phyloP scores from a whole-genome alignment of 2,888 invertebrate species.

The Rotaria sp. region DNA sequence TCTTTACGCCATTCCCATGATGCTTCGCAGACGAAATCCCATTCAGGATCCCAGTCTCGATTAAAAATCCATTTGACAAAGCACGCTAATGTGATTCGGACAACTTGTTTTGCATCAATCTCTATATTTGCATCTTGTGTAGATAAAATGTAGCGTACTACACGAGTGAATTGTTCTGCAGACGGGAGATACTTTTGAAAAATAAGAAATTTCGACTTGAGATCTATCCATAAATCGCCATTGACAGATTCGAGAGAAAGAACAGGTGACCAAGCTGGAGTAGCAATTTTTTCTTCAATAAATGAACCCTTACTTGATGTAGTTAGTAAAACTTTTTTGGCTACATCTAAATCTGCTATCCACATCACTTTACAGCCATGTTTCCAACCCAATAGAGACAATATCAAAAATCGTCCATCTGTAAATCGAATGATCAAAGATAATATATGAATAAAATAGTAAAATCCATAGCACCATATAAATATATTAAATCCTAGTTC shows the following conservation, averaged over 20 bases:
- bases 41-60: neutral
- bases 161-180: neutral
- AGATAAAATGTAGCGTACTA: neutral
- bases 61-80: neutral
- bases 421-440: neutral
- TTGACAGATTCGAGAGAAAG: constrained; percentile 30
- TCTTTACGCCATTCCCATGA: constrained; percentile 32
- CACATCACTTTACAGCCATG: neutral
- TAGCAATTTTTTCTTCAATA: constrained; percentile 26
- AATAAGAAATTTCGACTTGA: constrained; percentile 31
- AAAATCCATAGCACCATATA: neutral
- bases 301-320: constrained; percentile 11
- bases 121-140: neutral
- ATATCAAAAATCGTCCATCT: neutral
- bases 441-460: neutral
- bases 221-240: neutral
- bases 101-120: constrained; percentile 30
- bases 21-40: constrained; percentile 27
- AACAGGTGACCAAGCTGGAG: constrained; percentile 30
- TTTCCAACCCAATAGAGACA: neutral
- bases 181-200: constrained; percentile 27
- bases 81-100: neutral
- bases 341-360: neutral
- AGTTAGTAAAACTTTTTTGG: neutral
- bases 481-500: neutral